Evolutionary conservation across 2,888 invertebrate species (phyloP).

Genomic region (Hydropsyche betteni): DNA sequence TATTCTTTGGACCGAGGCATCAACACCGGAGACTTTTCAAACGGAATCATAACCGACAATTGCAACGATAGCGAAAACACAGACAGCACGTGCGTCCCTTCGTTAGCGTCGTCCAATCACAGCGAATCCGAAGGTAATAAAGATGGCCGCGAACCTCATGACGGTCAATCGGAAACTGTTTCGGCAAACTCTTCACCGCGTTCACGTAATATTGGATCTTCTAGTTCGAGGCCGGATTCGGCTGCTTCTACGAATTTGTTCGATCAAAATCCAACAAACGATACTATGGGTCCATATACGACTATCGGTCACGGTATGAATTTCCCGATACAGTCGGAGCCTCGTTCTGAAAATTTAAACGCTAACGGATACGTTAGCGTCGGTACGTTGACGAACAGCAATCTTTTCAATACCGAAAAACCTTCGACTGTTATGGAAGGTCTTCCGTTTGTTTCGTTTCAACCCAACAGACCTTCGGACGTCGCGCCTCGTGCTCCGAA

Average conservation of each 20-base stretch:
- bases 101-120: slow-evolving; percentile 57
- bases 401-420: slow-evolving; percentile 52
- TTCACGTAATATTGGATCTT: slow-evolving; percentile 50
- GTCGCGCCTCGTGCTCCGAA: not conserved
- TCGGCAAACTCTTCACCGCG: slow-evolving; percentile 60
- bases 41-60: slow-evolving; percentile 59
- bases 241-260: slow-evolving; percentile 32
- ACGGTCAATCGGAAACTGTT: slow-evolving; percentile 60
- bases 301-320: slow-evolving; percentile 37
- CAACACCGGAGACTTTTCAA: slow-evolving; percentile 55
- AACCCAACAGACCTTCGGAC: not conserved
- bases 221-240: slow-evolving; percentile 40
- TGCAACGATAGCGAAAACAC: slow-evolving; percentile 63
- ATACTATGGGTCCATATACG: slow-evolving; percentile 23
- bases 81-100: slow-evolving; percentile 64
- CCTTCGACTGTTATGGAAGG: not conserved
- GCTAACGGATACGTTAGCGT: slow-evolving; percentile 45
- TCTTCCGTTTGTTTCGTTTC: not conserved
- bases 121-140: slow-evolving; percentile 48
- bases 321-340: slow-evolving; percentile 4
- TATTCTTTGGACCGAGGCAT: slow-evolving; percentile 61
- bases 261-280: slow-evolving; percentile 27
- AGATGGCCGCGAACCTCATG: slow-evolving; percentile 58
- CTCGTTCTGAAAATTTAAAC: not conserved
- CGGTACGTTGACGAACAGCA: slow-evolving; percentile 19